These are phyloP conservation scores for Athene noctua DNA, from an alignment of 2,113 vertebrate genomes.

Conservation along the genomic window DNA sequence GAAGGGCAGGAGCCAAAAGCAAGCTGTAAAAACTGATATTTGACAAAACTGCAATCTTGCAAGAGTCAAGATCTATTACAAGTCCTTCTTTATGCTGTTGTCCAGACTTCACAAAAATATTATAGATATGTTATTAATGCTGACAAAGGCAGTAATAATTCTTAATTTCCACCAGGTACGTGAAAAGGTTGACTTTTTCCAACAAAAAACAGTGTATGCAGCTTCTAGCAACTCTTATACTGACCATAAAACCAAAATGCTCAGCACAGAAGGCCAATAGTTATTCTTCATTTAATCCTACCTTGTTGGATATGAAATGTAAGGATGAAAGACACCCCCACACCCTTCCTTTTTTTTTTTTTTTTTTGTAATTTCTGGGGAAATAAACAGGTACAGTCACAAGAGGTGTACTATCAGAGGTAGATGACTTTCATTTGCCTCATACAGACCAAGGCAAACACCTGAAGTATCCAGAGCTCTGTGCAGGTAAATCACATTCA, in stretches of 20 bases:
- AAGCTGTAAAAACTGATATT: background rate
- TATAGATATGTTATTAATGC: background rate
- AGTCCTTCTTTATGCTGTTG: background rate
- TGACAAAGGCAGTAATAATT: background rate
- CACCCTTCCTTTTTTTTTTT: too few species aligned
- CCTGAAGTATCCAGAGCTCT: background rate
- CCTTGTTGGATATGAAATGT: background rate
- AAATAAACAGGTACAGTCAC: background rate
- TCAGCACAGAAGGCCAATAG: background rate
- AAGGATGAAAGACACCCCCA: background rate
- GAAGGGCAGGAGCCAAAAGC: background rate
- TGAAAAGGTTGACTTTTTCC: background rate
- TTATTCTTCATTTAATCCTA: background rate
- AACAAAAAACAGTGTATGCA: background rate
- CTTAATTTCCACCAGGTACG: background rate
- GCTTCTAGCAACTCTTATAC: background rate
- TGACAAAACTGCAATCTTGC: background rate
- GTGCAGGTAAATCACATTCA: background rate
- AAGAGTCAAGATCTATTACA: background rate
- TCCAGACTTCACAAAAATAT: background rate
- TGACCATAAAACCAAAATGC: background rate
- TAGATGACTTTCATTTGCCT: background rate
- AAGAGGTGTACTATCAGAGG: background rate
- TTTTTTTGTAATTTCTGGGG: background rate
- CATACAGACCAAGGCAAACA: accelerated